phyloP scores from a whole-genome alignment of 1,140 invertebrate species.

The Drosophila murphyi region DNA sequence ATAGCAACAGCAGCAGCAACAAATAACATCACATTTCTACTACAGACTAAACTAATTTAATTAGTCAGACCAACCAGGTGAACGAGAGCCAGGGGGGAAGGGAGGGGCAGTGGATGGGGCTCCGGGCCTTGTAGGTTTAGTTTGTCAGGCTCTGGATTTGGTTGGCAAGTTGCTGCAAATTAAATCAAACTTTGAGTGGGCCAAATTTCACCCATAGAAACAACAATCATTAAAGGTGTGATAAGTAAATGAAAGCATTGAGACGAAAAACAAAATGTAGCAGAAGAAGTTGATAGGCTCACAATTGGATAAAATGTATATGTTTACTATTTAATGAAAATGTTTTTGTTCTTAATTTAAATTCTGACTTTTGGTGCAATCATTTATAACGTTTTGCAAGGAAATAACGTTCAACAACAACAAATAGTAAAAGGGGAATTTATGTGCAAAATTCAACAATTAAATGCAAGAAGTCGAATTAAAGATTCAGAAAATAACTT shows the following conservation, averaged over 20 bases:
- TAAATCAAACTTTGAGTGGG: slow-evolving; percentile 64
- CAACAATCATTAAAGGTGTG: slow-evolving; percentile 25
- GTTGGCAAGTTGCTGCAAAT: slow-evolving; percentile 41
- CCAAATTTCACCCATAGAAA: slow-evolving; percentile 53
- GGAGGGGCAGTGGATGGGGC: neutral
- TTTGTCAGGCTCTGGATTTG: slow-evolving; percentile 33
- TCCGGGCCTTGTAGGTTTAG: slow-evolving; percentile 11
- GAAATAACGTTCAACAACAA: too few relatives aligned
- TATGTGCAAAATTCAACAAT: too few relatives aligned
- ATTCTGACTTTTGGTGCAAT: too few relatives aligned
- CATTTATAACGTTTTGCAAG: too few relatives aligned
- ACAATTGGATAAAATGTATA: too few relatives aligned
- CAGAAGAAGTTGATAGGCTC: too few relatives aligned
- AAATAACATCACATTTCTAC: slow-evolving; percentile 30
- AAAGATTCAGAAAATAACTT: too few relatives aligned
- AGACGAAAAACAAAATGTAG: neutral
- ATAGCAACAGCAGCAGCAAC: neutral
- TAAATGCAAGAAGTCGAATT: too few relatives aligned
- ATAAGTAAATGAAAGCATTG: slow-evolving; percentile 27
- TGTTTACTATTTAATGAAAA: too few relatives aligned
- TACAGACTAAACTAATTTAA: slow-evolving; percentile 71
- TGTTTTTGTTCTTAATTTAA: too few relatives aligned
- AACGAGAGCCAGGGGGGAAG: neutral
- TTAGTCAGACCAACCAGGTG: slow-evolving; percentile 48
- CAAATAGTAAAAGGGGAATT: too few relatives aligned